phyloP scores from a whole-genome alignment of 2,113 vertebrate genomes.

The Cygnus buccinator region DNA sequence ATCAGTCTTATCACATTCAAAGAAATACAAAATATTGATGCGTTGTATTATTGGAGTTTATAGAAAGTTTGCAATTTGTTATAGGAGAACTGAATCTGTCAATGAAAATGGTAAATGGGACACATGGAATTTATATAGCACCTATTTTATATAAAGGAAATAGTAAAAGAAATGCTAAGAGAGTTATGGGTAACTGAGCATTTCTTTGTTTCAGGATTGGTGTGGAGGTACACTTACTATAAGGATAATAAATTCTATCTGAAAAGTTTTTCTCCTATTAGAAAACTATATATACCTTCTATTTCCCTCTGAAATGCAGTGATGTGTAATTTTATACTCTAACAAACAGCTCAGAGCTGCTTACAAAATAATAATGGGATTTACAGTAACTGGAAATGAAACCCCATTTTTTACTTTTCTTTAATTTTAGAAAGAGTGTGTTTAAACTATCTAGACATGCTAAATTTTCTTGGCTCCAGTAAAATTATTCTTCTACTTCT shows the following conservation, averaged over 20 bases:
- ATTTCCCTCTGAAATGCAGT: neutral
- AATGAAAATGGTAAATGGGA: neutral
- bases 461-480: neutral
- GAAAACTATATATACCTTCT: neutral
- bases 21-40: neutral
- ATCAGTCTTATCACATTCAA: neutral
- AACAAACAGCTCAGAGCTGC: accelerated
- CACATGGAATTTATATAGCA: neutral
- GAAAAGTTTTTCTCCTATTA: neutral
- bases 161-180: neutral
- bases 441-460: neutral
- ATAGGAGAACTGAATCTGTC: neutral
- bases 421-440: neutral
- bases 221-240: neutral
- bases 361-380: neutral
- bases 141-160: neutral
- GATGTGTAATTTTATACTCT: neutral
- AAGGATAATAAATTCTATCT: neutral
- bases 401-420: neutral
- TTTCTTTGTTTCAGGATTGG: neutral
- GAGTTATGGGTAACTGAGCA: neutral
- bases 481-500: neutral
- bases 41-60: neutral
- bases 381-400: neutral
- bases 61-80: neutral